Base-by-base conservation (phyloP, 2,797 vertebrate species). In the Anguilla anguilla region DNA sequence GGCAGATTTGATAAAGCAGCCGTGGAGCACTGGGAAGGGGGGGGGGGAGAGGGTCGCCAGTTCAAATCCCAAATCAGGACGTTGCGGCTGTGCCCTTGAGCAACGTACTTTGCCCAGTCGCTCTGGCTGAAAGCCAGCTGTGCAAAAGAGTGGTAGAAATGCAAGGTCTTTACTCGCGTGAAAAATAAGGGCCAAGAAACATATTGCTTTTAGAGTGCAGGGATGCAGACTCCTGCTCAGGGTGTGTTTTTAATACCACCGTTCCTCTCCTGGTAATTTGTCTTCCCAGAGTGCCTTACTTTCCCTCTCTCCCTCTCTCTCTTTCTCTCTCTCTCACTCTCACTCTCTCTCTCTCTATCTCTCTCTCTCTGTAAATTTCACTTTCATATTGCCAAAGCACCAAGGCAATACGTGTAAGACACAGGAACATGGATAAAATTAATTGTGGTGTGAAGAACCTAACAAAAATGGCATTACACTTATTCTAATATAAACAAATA, bases 271-370 rank as follows among this genome's bases (percentile, higher is more conserved):
- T 19, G 35, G 2, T 35, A 67, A 51, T 88, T 35, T 87, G 53
- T 69, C 86, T 88, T 86, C 83, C 87, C 89, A 86, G 81, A 25
- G 86, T 77, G 83, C 86, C 2, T 82, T 67, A n/a, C n/a, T 7
- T 61, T 22, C 59, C 89, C 89, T 83, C 35, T 85, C 79, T 87
- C 85, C 15, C 64, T 67, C 64, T n/a, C 61, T n/a, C 61, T 67
- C 25, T 67, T 6, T 67, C 22, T n/a, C 0, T 67, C 22, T 67
- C 61, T 17, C 55, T 57, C 13, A 13, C 10, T 57, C 15, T 57
- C 55, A 3, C 55, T 57, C 55, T 17, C 15, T 57, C 55, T 57
- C 55, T 57, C 55, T 57, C 53, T 55, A 7, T 55, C 55, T 15
- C 55, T 57, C 15, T 15, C 64, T 67, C 64, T 67, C 64, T 64